phyloP scores from a whole-genome alignment of 1,140 invertebrate species.

The Trissolcus basalis region DNA sequence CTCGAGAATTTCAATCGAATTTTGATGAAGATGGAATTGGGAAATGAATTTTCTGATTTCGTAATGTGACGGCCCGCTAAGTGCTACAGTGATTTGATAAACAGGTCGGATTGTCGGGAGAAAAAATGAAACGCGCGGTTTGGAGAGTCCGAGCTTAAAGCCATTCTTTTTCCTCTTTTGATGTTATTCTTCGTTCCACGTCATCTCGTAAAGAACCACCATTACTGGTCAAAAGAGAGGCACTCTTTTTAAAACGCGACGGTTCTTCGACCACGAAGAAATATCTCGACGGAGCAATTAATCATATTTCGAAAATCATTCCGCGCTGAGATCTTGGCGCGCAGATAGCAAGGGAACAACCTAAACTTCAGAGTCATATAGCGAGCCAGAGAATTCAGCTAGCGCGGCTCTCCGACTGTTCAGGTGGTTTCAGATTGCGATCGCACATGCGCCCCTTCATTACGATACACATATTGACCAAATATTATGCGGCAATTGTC shows the following conservation, averaged over 20 bases:
- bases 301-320: constrained; percentile 77
- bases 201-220: constrained; percentile 53
- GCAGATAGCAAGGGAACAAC: constrained; percentile 66
- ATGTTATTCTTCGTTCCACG: constrained; percentile 42
- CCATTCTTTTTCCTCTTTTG: constrained; percentile 54
- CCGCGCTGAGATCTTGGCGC: constrained; percentile 66
- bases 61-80: constrained; percentile 8
- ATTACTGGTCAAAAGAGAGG: constrained; percentile 61
- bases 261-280: constrained; percentile 65
- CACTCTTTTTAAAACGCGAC: constrained; percentile 60
- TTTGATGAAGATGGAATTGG: neutral
- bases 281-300: constrained; percentile 73
- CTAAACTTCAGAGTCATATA: constrained; percentile 72
- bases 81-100: constrained; percentile 43
- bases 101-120: constrained; percentile 22
- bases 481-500: constrained; percentile 60
- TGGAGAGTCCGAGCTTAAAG: constrained; percentile 26
- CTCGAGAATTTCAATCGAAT: no score
- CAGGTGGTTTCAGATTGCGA: constrained; percentile 55
- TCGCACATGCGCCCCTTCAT: constrained; percentile 57
- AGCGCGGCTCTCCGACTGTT: constrained; percentile 46
- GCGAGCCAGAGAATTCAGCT: constrained; percentile 62
- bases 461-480: constrained; percentile 58
- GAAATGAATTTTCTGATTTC: neutral
- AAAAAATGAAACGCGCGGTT: constrained; percentile 43